phyloP scores from a whole-genome alignment of 2,113 vertebrate genomes.

The Eudyptes chrysolophus region DNA sequence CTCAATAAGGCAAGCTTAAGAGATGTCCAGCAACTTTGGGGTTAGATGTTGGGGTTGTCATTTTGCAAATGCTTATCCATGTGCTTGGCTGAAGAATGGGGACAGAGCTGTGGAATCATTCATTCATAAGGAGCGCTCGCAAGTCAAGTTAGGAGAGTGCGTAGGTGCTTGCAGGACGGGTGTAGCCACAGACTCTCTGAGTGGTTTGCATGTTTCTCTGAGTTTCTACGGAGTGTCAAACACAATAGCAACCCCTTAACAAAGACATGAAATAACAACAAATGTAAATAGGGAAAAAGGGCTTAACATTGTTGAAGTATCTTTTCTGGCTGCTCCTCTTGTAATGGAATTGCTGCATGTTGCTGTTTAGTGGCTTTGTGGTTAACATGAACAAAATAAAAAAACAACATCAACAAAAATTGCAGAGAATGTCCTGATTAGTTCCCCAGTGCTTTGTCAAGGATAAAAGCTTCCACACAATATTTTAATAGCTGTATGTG shows the following conservation, averaged over 20 bases:
- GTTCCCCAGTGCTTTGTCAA: constrained; percentile 31
- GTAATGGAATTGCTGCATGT: not conserved
- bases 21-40: not conserved
- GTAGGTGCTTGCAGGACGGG: not conserved
- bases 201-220: not conserved
- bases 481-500: constrained; percentile 34
- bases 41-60: not conserved
- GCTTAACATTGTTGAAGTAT: not conserved
- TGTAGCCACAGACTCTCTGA: not conserved
- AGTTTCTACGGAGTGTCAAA: not conserved
- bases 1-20: not conserved
- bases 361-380: constrained; percentile 6
- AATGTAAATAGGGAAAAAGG: not conserved
- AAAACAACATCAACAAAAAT: not conserved
- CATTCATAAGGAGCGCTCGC: not conserved
- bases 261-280: not conserved
- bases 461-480: constrained; percentile 36
- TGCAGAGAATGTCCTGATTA: constrained; percentile 39
- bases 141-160: not conserved
- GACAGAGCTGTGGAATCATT: not conserved
- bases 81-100: not conserved
- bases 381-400: constrained; percentile 14
- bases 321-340: not conserved
- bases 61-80: not conserved
- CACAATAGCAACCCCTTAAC: not conserved